Base-by-base conservation (phyloP, 2,113 vertebrate genomes). In the Saguinus midas region DNA sequence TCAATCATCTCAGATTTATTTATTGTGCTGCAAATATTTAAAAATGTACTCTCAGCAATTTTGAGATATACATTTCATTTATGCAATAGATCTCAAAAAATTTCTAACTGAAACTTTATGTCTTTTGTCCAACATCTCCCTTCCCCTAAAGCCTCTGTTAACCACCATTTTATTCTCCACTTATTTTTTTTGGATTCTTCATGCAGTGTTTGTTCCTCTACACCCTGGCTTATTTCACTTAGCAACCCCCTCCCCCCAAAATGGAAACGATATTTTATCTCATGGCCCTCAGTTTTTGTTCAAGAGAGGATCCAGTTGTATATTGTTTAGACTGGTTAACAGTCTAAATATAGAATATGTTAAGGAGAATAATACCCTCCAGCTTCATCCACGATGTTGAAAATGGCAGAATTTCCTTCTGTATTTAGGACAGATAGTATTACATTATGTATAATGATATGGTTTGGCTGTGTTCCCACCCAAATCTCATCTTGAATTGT, bases 311-410 rank as follows among this genome's bases (percentile, higher is more conserved):
- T 83, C 81, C 21, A 81, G 45, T 9, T 35, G 13, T 21, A 68
- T 4, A 7, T 32, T 82, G 40, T 37, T 92, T 73, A 70, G 37
- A 40, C 37, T 40, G 37, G 37, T 40, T 40, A 50, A 29, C 3
- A 57, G 27, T 40, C 43, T 92, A 57, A 93, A 76, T 96, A 5
- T 82, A 76, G 85, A 97, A 20, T 94, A 93, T 98, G 96, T 95
- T 70, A 94, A 40, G 94, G 58, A 64, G 6, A 64, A 64, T 9
- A 66, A 45, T 3, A 1, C 37, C 12, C 10, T 29, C 21, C 18
- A 37, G 23, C 13, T 32, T 72, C 13, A 45, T 52, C 45, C 45
- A 25, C 10, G 17, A 37, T 82, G 21, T 40, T 29, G 18, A 40
- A 70, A 66, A 70, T n/a, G 58, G 16, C 5, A 96, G n/a, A 21